Base-by-base conservation (phyloP, 2,797 vertebrate species). In the Microcaecilia unicolor region DNA sequence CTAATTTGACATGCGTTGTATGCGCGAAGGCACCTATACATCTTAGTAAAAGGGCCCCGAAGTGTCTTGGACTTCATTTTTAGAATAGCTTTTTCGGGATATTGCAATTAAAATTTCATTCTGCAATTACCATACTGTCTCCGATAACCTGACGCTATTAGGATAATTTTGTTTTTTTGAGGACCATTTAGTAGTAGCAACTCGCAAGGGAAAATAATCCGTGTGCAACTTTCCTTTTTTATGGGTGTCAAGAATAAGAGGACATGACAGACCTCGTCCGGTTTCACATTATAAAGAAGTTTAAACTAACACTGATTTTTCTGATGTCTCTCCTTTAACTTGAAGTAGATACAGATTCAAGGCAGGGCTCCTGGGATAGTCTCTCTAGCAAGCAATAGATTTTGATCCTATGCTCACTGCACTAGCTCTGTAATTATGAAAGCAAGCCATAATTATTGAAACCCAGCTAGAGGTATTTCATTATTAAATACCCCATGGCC, bases 381-480 rank as follows among this genome's bases (percentile, higher is more conserved):
- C 27, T 26, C 18, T 24, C 38, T 26, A 5, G 42, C 44, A 22
- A 24, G 44, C 67, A 61, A 71, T 58, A 72, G 74, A 66, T 71
- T 64, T 51, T 57, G 56, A 63, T 62, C 68, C 70, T 69, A 51
- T 73, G 69, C 64, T 65, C 47, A 51, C 34, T 36, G 64, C 51
- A 35, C 29, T 28, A 55, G 75, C n/a, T n/a, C n/a, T 83, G 70
- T 86, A 88, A 89, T 87, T 88, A 85, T 69, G 75, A 81, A 84
- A 86, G 76, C 78, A 69, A 82, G 73, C 72, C 71, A 26, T 84
- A 81, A 83, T 87, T 82, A 90, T 84, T 83, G 86, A 86, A 90
- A 88, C 76, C 80, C 70, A 77, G 85, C 76, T 78, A 81, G 78
- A 79, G 80, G 78, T 78, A 78, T 84, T 87, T 84, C 78, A 87